These are phyloP conservation scores for Eulithis testata DNA, from an alignment of 2,888 invertebrate genomes.

Conservation along the genomic window DNA sequence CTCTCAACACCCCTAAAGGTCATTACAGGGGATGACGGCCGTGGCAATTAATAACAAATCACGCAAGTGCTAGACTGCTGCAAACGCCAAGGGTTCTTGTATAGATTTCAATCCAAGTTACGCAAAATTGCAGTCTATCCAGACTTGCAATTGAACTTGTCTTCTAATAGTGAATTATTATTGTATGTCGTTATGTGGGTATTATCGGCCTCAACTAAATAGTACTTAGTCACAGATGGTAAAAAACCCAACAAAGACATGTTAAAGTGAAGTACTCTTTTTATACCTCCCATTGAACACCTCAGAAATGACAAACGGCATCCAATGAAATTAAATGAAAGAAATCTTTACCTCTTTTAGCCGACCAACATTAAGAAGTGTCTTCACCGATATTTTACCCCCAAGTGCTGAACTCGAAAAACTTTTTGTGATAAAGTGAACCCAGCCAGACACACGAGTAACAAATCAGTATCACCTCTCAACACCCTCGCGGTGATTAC, in stretches of 20 bases:
- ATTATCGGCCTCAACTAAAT: too few species aligned
- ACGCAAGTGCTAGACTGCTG: slow-evolving; percentile 21
- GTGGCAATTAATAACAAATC: slow-evolving; percentile 33
- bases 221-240: too few species aligned
- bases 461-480: slow-evolving; percentile 64
- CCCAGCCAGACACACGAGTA: slow-evolving; percentile 21
- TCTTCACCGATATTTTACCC: not conserved
- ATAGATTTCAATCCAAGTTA: slow-evolving; percentile 11
- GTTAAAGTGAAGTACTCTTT: too few species aligned
- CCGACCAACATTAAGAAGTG: not conserved
- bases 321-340: too few species aligned
- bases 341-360: too few species aligned
- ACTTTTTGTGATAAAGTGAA: not conserved
- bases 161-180: too few species aligned
- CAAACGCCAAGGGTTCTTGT: slow-evolving; percentile 2
- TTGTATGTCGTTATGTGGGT: too few species aligned
- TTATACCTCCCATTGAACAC: too few species aligned
- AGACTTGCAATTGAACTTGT: too few species aligned
- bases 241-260: too few species aligned
- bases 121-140: not conserved
- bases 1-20: slow-evolving; percentile 29
- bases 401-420: not conserved
- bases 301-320: too few species aligned
- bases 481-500: slow-evolving; percentile 63
- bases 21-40: slow-evolving; percentile 30